Conservation (phyloP, 2,113 vertebrate species). For the Rhombomys opimus region DNA sequence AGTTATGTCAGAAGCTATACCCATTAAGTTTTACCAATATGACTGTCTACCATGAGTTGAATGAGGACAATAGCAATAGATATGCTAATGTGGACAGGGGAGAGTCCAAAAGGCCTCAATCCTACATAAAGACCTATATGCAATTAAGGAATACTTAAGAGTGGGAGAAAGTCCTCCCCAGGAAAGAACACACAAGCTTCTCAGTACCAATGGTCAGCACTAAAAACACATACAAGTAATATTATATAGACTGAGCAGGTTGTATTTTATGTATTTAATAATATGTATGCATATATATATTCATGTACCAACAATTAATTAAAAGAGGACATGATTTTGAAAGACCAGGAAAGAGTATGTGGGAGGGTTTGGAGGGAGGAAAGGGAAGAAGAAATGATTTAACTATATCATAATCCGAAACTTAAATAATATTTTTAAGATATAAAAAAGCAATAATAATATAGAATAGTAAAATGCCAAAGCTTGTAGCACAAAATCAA, state of each 20-base stretch:
- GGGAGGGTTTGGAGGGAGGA: not conserved
- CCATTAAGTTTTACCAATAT: not conserved
- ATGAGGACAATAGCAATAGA: not conserved
- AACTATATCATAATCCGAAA: not conserved
- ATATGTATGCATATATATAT: not conserved
- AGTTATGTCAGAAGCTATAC: not conserved
- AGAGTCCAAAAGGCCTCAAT: not conserved
- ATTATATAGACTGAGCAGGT: not conserved
- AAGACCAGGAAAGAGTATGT: not conserved
- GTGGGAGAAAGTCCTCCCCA: not conserved
- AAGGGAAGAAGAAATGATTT: not conserved
- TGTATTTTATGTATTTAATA: not conserved
- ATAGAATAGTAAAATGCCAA: not conserved
- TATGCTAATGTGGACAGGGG: not conserved
- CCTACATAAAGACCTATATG: not conserved
- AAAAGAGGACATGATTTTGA: not conserved
- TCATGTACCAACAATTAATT: not conserved
- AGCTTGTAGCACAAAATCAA: not conserved
- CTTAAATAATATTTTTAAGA: not conserved
- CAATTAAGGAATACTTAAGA: not conserved
- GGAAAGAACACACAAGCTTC: not conserved
- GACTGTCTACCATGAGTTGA: not conserved
- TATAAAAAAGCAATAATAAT: not conserved
- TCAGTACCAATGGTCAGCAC: not conserved
- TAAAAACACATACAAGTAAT: not conserved